Evolutionary conservation across 2,888 invertebrate genomes (phyloP).

Genomic region (Mythimna pallens): DNA sequence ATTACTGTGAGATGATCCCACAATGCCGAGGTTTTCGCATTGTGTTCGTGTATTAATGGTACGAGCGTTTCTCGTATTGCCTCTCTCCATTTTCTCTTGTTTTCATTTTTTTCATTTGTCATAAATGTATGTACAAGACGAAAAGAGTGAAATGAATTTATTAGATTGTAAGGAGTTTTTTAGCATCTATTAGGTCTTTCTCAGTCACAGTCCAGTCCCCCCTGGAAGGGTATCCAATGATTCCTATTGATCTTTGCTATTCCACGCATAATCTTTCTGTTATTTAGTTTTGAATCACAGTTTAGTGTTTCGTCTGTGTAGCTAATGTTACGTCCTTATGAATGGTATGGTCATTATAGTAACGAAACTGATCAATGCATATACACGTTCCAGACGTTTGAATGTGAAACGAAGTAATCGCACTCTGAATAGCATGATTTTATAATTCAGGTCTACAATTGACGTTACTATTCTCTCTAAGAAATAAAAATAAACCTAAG

Average conservation of each 20-base stretch:
- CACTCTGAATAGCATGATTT: not conserved
- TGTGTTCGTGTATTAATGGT: conserved; percentile 48
- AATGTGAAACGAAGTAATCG: not conserved
- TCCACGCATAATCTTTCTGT: not conserved
- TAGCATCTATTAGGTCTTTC: not conserved
- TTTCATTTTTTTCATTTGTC: conserved; percentile 39
- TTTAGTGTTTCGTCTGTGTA: not conserved
- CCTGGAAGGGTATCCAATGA: not conserved
- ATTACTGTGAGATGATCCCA: conserved; percentile 60
- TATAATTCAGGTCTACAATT: not conserved
- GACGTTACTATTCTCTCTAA: not conserved
- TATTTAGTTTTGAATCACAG: not conserved
- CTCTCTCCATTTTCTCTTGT: conserved; percentile 53
- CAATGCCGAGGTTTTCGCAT: conserved; percentile 58
- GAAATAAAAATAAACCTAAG: not conserved
- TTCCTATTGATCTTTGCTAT: not conserved
- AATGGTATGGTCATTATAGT: conserved; percentile 15
- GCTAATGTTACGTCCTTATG: not conserved
- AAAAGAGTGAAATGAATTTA: not conserved
- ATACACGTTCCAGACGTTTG: conserved; percentile 34
- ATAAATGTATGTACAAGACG: conserved; percentile 2
- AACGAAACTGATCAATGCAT: conserved; percentile 40
- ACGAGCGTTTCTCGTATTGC: conserved; percentile 52
- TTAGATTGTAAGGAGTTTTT: not conserved
- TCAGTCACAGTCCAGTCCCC: not conserved